phyloP scores from a whole-genome alignment of 2,797 vertebrate genomes.

The Bradypodion ventrale region DNA sequence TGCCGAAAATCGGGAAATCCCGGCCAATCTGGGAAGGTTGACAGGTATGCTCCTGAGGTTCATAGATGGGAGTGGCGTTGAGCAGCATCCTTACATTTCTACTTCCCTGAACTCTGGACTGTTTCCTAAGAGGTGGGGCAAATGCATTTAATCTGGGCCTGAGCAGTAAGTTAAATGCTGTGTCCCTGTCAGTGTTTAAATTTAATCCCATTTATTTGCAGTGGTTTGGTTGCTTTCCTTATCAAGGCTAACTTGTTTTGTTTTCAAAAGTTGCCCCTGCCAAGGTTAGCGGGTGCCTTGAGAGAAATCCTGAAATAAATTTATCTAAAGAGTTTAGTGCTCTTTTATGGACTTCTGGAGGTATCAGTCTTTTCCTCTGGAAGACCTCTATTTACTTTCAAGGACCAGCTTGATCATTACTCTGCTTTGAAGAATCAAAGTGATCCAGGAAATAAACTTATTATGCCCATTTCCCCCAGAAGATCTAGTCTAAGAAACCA shows the following conservation, averaged over 20 bases:
- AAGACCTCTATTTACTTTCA: not conserved
- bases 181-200: not conserved
- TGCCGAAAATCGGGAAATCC: too few species aligned
- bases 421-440: not conserved
- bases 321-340: not conserved
- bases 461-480: not conserved
- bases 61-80: too few species aligned
- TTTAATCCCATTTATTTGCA: constrained; percentile 15
- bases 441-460: not conserved
- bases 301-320: not conserved
- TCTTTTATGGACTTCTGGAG: not conserved
- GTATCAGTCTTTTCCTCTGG: not conserved
- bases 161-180: not conserved
- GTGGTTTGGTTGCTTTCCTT: not conserved
- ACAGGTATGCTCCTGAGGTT: too few species aligned
- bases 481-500: not conserved
- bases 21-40: too few species aligned
- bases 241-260: not conserved
- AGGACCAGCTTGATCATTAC: not conserved
- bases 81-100: not conserved
- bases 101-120: not conserved
- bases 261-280: not conserved
- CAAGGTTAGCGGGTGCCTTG: not conserved
- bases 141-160: not conserved
- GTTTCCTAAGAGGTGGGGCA: not conserved